Conservation (phyloP, 2,888 invertebrate species). For the Apotomis betuletana region DNA sequence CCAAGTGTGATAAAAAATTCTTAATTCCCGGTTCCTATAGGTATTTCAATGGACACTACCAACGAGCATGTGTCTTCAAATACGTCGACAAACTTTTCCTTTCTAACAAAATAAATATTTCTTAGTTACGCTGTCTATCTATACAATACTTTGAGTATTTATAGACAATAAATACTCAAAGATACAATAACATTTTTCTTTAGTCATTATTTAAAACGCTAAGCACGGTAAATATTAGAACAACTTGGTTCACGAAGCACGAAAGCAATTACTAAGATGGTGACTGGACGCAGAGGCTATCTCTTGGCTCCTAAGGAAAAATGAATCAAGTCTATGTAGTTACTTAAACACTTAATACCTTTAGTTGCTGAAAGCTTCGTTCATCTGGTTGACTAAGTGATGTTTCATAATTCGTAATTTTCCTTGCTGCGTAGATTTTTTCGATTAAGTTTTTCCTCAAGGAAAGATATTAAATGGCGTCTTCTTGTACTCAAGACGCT, state of each 20-base stretch:
- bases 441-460: constrained; percentile 18
- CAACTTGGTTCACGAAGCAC: constrained; percentile 15
- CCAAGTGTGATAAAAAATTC: too few relatives aligned
- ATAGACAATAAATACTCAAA: too few relatives aligned
- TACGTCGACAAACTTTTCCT: too few relatives aligned
- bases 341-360: not conserved
- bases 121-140: too few relatives aligned
- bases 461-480: not conserved
- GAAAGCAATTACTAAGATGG: constrained; percentile 18
- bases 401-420: constrained; percentile 11
- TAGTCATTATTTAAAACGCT: not conserved
- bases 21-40: too few relatives aligned
- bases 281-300: not conserved
- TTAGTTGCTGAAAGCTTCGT: not conserved
- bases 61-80: too few relatives aligned
- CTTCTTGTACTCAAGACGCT: not conserved
- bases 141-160: too few relatives aligned
- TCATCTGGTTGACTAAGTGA: constrained; percentile 15
- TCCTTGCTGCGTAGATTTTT: constrained; percentile 16
- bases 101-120: too few relatives aligned
- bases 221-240: constrained; percentile 5
- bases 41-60: too few relatives aligned
- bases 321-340: not conserved
- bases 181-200: not conserved
- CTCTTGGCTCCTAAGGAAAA: not conserved